Base-by-base conservation (phyloP, 2,888 invertebrate species). In the Alitta virens region DNA sequence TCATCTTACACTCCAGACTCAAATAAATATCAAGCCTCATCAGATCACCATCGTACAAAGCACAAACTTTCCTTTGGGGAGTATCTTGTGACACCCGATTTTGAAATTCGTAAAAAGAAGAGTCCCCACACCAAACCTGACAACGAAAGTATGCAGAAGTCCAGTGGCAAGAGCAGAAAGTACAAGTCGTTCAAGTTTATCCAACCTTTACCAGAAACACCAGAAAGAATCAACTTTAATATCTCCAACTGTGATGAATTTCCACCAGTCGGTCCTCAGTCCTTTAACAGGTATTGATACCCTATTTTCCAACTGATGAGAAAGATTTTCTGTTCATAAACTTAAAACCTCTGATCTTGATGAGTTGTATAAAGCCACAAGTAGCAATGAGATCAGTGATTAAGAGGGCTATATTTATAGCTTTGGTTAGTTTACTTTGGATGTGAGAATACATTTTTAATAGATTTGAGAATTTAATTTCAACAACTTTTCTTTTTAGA, bases 51-150 rank as follows among this genome's bases (percentile, higher is more conserved):
- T 2, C 53, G 63, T 5, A 60, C 73, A 5, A 71, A 71, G 63
- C 72, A 75, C 40, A 72, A 71, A 60, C 65, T 72, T n/a, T 70
- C 70, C 65, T 65, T 76, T 7, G 74, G 73, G n/a, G 76, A 75
- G 60, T 76, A 72, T 58, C 64, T 76, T 49, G 54, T 63, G n/a
- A 69, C 72, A 0, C 73, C 74, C 23, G 73, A 75, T 60, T 51
- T 54, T 55, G 50, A 25, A 43, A 63, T 18, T 24, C 66, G 69
- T 23, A 68, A 67, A 60, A 65, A 70, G 63, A 65, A 70, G 56
- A 25, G 60, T 56, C 58, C 58, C 1, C 51, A 42, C 23, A 25
- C 54, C 3, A 53, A 16, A n/a, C 16, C 16, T 0, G 50, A 42
- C 2, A 56, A 57, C 24, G 62, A 62, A 33, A 23, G 25, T 64